Percentiles rank a stretch among this genome's conserved stretches.
Evolutionary conservation across 2,888 invertebrate species (phyloP).

Genomic region (Helobdella robusta): DNA sequence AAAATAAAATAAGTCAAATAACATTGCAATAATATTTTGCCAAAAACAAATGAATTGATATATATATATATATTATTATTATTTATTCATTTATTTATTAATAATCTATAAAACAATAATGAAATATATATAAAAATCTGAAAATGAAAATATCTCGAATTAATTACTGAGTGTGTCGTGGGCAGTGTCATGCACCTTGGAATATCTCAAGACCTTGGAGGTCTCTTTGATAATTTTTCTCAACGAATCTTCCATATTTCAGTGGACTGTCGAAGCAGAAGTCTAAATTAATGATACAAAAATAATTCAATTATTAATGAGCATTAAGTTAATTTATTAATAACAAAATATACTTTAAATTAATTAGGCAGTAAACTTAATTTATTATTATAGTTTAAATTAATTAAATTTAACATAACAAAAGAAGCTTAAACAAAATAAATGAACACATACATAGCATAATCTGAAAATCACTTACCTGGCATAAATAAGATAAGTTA

Average conservation of each 20-base stretch:
- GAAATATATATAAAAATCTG: conserved; percentile 2
- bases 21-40: not conserved
- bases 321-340: too few relatives aligned
- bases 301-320: too few relatives aligned
- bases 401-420: too few relatives aligned
- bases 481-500: too few relatives aligned
- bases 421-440: too few relatives aligned
- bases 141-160: not conserved
- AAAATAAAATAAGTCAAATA: not conserved
- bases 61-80: not conserved
- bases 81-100: not conserved
- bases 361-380: too few relatives aligned
- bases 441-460: too few relatives aligned
- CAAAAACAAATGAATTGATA: not conserved
- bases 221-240: conserved; percentile 76
- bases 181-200: conserved; percentile 67
- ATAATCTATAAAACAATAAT: not conserved
- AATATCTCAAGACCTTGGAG: conserved; percentile 63
- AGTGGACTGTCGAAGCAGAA: not conserved
- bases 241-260: conserved; percentile 64
- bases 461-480: too few relatives aligned
- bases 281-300: not conserved
- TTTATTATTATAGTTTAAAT: too few relatives aligned
- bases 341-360: too few relatives aligned
- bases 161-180: conserved; percentile 71